A percentile compares a stretch with the other conserved stretches of the same genome.
Conservation (phyloP, 2,113 vertebrate species). For the sheep (Ovis aries) region ARS-UI_Ramb_v3.0 NC_056061.1:29286501-29287000, state of each 20-base stretch:
- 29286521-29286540: background rate
- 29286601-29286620: slow-evolving; percentile 2
- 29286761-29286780: background rate
- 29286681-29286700: background rate
- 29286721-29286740: background rate
- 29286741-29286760: background rate
- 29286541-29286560: background rate
- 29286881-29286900: background rate
- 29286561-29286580: background rate
- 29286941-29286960: background rate
- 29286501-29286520: background rate
- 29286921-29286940: background rate
- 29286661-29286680: background rate
- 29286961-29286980: background rate
- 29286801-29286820: background rate
- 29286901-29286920: background rate
- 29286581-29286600: background rate
- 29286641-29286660: background rate
- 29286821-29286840: background rate
- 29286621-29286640: background rate
- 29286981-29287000: background rate
- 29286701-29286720: background rate
- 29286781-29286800: background rate
- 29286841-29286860: background rate
- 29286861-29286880: background rate